Percentiles rank a stretch among this genome's conserved stretches.
Evolutionary conservation across 2,113 vertebrate genomes (phyloP).

Genomic region (Micromys minutus): DNA sequence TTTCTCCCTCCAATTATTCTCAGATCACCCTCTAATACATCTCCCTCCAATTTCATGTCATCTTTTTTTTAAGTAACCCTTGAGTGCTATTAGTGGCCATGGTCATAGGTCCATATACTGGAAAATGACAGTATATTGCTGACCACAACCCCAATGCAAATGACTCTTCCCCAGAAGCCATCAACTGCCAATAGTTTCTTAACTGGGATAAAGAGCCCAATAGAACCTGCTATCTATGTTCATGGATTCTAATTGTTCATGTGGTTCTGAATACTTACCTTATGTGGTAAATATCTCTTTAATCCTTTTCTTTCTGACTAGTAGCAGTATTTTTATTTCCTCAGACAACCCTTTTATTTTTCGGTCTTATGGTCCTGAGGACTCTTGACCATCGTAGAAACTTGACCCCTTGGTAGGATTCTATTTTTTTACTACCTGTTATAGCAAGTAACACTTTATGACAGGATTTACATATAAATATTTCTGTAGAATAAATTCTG

Average conservation of each 20-base stretch:
- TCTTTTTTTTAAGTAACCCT: not conserved
- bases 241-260: not conserved
- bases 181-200: not conserved
- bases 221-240: not conserved
- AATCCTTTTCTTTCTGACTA: not conserved
- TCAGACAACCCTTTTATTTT: not conserved
- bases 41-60: not conserved
- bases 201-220: not conserved
- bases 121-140: not conserved
- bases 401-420: not conserved
- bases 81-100: not conserved
- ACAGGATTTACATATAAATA: not conserved
- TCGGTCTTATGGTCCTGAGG: not conserved
- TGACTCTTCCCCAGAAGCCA: not conserved
- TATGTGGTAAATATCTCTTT: not conserved
- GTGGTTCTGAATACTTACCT: not conserved
- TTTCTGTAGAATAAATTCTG: not conserved
- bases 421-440: not conserved
- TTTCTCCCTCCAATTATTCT: not conserved
- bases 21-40: not conserved
- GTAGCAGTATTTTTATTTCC: not conserved
- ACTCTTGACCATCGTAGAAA: not conserved
- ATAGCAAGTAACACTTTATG: constrained; percentile 8
- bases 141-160: not conserved
- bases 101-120: not conserved